Conservation (phyloP, 2,888 invertebrate species). For the Pimpla rufipes region DNA sequence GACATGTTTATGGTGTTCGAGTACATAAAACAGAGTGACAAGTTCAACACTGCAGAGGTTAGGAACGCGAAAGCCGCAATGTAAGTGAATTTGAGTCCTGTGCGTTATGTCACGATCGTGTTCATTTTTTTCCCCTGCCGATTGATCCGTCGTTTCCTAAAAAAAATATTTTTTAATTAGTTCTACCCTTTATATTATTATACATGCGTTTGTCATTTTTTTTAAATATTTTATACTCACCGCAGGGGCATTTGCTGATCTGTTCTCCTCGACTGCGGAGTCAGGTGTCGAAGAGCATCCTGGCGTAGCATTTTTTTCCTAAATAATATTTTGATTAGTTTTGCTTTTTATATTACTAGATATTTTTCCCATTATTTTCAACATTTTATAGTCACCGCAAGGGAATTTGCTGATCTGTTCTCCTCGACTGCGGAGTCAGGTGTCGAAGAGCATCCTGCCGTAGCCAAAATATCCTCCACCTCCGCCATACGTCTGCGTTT, state of each 20-base stretch:
- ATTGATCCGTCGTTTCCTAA: background rate
- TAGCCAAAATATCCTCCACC: background rate
- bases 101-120: no score
- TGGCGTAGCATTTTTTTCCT: background rate
- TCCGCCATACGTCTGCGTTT: background rate
- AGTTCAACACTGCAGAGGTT: no score
- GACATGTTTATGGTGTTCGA: no score
- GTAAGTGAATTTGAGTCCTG: no score
- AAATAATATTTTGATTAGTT: background rate
- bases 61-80: no score
- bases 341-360: background rate
- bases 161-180: no score
- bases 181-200: background rate
- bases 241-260: background rate
- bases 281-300: background rate
- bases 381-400: background rate
- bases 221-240: slow-evolving; percentile 3
- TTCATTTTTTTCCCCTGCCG: no score
- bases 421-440: background rate
- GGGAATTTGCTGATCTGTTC: background rate
- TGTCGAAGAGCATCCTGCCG: background rate
- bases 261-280: background rate
- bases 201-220: background rate
- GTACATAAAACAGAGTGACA: no score
- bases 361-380: background rate